Base-by-base conservation (phyloP, 2,113 vertebrate genomes). In the Petromus typicus region DNA sequence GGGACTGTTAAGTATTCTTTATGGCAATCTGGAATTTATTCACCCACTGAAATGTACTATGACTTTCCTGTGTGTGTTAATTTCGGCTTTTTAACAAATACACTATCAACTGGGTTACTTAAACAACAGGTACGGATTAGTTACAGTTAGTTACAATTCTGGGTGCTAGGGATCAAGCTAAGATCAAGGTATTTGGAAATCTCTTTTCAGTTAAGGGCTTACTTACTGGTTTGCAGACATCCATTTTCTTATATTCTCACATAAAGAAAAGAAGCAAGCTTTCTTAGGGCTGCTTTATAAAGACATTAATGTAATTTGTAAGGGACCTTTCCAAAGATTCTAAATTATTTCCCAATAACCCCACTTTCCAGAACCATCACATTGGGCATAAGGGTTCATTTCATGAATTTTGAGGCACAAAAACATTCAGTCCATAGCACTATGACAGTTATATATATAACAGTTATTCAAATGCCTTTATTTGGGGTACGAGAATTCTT, bases 401-500 rank as follows among this genome's bases (percentile, higher is more conserved):
- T 80, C 73, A 64, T 30, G 13, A 71, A 10, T 86, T 86, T 63
- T 43, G 30, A 3, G 14, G 64, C 7, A 3, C 40, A 12, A 20
- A 88, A 8, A 5, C 43, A 54, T 40, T 71, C 64, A 57, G 6
- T 75, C 48, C 14, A 56, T n/a, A 56, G 32, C 32, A 71, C 12
- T 82, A 34, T 13, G 85, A 7, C 90, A 63, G 30, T 87, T 67
- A 89, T 79, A 85, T 51, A 66, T 86, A 69, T 87, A 86, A 43
- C 4, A 69, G 34, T 69, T 84, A 86, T 63, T 81, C 57, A 94
- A 40, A 92, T 94, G 30, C 20, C 56, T 75, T 95, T 75, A 79
- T 95, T 96, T 94, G 84, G 43, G 7, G 13, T 73, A 67, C 88
- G 43, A 59, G 12, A 66, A 94, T 90, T 97, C 86, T 75, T 85